Conservation (phyloP, 2,113 vertebrate species). For the Hoplias malabaricus region DNA sequence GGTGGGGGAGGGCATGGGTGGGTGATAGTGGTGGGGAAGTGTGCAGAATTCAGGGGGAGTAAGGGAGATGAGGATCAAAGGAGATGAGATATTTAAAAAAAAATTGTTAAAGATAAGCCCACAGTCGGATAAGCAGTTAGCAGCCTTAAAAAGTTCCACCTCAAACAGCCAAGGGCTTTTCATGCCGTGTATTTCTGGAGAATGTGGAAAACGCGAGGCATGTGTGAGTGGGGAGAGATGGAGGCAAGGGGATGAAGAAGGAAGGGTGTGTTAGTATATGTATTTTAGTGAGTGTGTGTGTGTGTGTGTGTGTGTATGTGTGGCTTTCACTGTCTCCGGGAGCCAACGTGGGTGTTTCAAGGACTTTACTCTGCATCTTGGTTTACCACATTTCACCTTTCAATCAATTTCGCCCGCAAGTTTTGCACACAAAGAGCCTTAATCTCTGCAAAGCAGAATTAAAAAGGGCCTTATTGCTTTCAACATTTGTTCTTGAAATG, state of each 20-base stretch:
- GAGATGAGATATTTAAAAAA: not conserved
- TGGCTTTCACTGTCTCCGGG: not conserved
- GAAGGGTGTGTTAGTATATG: not conserved
- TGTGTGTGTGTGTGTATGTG: not conserved
- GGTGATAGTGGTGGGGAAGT: not conserved
- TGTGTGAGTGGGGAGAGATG: slow-evolving; percentile 6
- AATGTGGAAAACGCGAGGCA: slow-evolving; percentile 12
- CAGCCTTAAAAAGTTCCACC: slow-evolving; percentile 17
- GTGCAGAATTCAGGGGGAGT: slow-evolving; percentile 7
- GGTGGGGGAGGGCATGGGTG: not conserved
- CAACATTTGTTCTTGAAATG: slow-evolving; percentile 73
- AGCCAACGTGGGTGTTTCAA: slow-evolving; percentile 57
- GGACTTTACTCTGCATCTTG: slow-evolving; percentile 54
- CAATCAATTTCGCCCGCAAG: slow-evolving; percentile 54
- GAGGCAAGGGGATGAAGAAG: slow-evolving; percentile 11
- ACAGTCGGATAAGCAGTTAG: slow-evolving; percentile 1
- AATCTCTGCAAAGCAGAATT: slow-evolving; percentile 67
- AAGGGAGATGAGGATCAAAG: slow-evolving; percentile 14
- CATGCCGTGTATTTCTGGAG: not conserved
- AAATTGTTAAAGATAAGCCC: slow-evolving; percentile 12
- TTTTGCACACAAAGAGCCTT: slow-evolving; percentile 51
- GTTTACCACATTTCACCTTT: slow-evolving; percentile 61
- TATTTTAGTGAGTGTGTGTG: not conserved
- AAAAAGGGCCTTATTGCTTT: slow-evolving; percentile 60
- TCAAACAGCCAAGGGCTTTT: slow-evolving; percentile 23